Base-by-base conservation (phyloP, 2,113 vertebrate species). In the Corythaeola cristata region DNA sequence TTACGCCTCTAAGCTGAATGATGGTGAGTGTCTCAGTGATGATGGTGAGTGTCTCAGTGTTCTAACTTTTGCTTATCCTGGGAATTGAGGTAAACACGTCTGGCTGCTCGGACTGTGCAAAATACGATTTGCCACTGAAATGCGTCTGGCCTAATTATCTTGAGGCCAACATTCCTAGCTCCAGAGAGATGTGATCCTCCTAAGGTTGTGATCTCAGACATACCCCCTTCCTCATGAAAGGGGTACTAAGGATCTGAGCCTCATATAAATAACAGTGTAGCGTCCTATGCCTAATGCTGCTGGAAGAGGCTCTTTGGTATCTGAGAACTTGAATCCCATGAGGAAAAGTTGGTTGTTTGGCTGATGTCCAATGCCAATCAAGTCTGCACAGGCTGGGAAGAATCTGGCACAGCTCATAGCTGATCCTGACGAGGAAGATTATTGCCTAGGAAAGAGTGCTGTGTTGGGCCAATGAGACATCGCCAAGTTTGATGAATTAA, bases 21-120 rank as follows among this genome's bases (percentile, higher is more conserved):
- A 68, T 63, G 85, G 58, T 52, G 64, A 59, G 55, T 67, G 52
- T 79, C 90, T 82, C 85, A 67, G 47, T 72, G 78, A 91, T 35
- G 55, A 68, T 63, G 85, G 58, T 52, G 64, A 59, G 55, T 67
- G 52, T 79, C 90, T 82, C 85, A 67, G 47, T 72, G 78, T 62
- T 94, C 68, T 84, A 86, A 88, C 45, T 95, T 92, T 79, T 91
- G 64, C 84, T 93, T 93, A 15, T 58, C 68, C 88, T 96, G 87
- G 82, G 92, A 97, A 91, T 81, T 82, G 91, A 88, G 60, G 89
- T 88, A 90, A 96, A 97, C 52, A 49, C 15, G 81, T 86, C 82
- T 66, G 59, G 72, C 79, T 90, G 56, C 76, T 85, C 0, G 53
- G 55, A 85, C 91, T 77, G 87, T 91, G 73, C 92, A 95, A 90